phyloP scores from a whole-genome alignment of 2,113 vertebrate species.

The Fukomys damarensis region DNA sequence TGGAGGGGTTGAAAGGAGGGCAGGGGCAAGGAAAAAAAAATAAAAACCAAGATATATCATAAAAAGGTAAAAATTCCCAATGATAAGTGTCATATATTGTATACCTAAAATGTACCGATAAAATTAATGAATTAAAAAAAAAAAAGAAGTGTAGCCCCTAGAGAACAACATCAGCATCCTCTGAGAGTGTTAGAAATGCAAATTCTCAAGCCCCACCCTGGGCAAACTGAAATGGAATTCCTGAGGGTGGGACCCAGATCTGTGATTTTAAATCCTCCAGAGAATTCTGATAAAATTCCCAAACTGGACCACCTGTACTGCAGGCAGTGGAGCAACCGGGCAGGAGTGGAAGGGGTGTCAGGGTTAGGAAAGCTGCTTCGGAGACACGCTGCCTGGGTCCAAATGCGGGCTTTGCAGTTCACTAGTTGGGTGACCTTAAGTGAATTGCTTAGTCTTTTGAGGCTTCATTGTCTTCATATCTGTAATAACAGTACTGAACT shows the following conservation, averaged over 20 bases:
- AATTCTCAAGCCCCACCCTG: not conserved
- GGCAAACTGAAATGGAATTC: not conserved
- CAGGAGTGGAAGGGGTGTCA: accelerated
- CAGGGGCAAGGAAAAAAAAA: too few relatives aligned
- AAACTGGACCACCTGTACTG: not conserved
- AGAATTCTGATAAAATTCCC: not conserved
- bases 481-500: not conserved
- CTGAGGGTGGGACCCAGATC: not conserved
- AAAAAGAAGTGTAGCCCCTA: not conserved
- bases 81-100: too few relatives aligned
- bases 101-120: too few relatives aligned
- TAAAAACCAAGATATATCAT: too few relatives aligned
- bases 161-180: not conserved
- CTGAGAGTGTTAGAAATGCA: not conserved
- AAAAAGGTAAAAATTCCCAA: too few relatives aligned
- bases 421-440: not conserved
- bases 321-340: not conserved
- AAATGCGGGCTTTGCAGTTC: not conserved
- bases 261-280: not conserved
- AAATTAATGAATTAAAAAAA: too few relatives aligned
- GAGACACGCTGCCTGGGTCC: not conserved
- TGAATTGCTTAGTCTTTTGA: not conserved
- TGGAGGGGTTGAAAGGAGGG: too few relatives aligned
- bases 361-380: accelerated
- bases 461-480: not conserved